These are phyloP conservation scores for Prenolepis imparis DNA, from an alignment of 2,888 invertebrate species.

Conservation along the genomic window DNA sequence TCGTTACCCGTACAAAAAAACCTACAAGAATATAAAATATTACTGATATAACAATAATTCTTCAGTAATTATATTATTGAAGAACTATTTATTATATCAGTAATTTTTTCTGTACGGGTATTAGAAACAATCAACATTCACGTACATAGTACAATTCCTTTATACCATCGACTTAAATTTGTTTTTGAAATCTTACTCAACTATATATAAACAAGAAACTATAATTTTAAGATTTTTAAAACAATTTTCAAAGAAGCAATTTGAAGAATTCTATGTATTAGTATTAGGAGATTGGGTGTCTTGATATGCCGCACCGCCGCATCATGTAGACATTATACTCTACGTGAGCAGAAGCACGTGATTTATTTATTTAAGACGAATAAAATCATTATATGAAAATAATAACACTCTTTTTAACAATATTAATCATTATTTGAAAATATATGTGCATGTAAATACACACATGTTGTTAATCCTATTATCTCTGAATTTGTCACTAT, in stretches of 20 bases:
- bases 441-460: slow-evolving; percentile 42
- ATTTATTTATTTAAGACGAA: slow-evolving; percentile 58
- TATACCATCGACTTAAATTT: not conserved
- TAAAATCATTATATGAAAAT: slow-evolving; percentile 46
- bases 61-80: too few relatives aligned
- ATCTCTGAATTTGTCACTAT: slow-evolving; percentile 71
- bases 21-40: too few relatives aligned
- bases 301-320: not conserved
- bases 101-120: too few relatives aligned
- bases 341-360: slow-evolving; percentile 19
- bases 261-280: not conserved
- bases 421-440: slow-evolving; percentile 52
- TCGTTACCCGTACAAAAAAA: too few relatives aligned
- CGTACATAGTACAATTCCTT: not conserved
- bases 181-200: not conserved
- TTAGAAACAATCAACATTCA: not conserved
- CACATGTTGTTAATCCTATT: slow-evolving; percentile 66
- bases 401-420: slow-evolving; percentile 47
- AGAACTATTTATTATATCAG: too few relatives aligned
- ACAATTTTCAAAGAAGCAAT: not conserved
- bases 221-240: not conserved
- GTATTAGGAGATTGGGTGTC: not conserved
- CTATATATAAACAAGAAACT: not conserved
- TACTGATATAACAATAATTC: too few relatives aligned
- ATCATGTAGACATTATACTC: slow-evolving; percentile 6